Percentiles rank a stretch among this genome's conserved stretches.
Evolutionary conservation across 2,888 invertebrate species (phyloP).

Genomic region (Mythimna impura): DNA sequence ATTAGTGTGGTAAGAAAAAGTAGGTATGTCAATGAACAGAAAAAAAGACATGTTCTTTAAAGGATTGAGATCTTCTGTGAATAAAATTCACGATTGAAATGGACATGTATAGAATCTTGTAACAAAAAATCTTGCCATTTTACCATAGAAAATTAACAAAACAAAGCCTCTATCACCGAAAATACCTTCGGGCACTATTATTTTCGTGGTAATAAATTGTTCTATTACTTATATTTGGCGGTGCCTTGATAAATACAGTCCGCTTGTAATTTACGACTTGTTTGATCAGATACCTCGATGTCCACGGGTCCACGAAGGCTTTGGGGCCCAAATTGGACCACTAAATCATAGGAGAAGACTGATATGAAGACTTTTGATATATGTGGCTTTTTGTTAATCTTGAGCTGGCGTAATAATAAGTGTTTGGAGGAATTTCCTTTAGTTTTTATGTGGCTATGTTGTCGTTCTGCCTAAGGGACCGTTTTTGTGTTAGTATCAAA

Average conservation of each 20-base stretch:
- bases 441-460: neutral
- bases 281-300: slow-evolving; percentile 87
- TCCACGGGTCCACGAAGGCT: slow-evolving; percentile 76
- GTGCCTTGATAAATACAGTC: slow-evolving; percentile 86
- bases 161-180: slow-evolving; percentile 50
- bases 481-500: neutral
- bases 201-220: slow-evolving; percentile 82
- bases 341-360: slow-evolving; percentile 83
- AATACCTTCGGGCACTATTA: slow-evolving; percentile 57
- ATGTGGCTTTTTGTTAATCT: slow-evolving; percentile 66
- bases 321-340: slow-evolving; percentile 82
- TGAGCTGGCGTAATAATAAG: slow-evolving; percentile 53
- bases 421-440: slow-evolving; percentile 23
- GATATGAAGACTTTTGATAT: slow-evolving; percentile 72
- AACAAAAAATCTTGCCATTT: neutral
- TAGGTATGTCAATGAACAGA: no score
- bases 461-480: neutral
- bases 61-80: neutral
- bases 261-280: slow-evolving; percentile 86
- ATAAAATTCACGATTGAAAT: neutral
- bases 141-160: slow-evolving; percentile 54
- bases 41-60: no score
- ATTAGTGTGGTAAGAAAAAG: neutral
- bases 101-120: neutral
- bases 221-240: slow-evolving; percentile 80